Percentiles rank a stretch among this genome's conserved stretches.
phyloP scores from a whole-genome alignment of 53 echinoderm and acorn worm species.

The Hippasteria phrygiana region DNA sequence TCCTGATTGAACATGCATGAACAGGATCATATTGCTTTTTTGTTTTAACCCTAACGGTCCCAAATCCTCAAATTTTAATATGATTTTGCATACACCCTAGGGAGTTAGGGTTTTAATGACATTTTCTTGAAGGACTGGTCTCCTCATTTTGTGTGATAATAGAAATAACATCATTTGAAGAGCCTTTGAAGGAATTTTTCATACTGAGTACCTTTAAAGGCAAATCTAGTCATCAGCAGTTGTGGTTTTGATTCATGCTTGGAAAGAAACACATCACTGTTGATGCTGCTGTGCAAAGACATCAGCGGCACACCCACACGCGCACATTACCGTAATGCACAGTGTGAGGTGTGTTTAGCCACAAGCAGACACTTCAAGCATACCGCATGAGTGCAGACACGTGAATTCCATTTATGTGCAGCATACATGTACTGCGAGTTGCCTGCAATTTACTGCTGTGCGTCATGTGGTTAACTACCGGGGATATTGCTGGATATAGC shows the following conservation, averaged over 20 bases:
- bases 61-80: no score
- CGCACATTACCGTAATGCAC: background rate
- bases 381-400: background rate
- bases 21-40: no score
- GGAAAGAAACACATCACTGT: background rate
- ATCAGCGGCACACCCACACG: constrained; percentile 23
- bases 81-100: no score
- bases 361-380: background rate
- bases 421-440: background rate
- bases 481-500: background rate
- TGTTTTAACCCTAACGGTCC: no score
- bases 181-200: background rate
- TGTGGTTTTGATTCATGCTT: constrained; percentile 10
- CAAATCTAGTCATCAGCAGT: background rate
- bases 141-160: no score
- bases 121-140: background rate
- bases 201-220: background rate
- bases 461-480: background rate
- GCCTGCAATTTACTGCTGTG: no score
- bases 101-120: no score
- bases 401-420: background rate
- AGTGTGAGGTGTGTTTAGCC: constrained; percentile 20
- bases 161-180: background rate
- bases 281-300: background rate
- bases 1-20: no score